A percentile compares a stretch with the other conserved stretches of the same genome.
phyloP scores from a whole-genome alignment of 2,113 vertebrate species.

The Eublepharis macularius region DNA sequence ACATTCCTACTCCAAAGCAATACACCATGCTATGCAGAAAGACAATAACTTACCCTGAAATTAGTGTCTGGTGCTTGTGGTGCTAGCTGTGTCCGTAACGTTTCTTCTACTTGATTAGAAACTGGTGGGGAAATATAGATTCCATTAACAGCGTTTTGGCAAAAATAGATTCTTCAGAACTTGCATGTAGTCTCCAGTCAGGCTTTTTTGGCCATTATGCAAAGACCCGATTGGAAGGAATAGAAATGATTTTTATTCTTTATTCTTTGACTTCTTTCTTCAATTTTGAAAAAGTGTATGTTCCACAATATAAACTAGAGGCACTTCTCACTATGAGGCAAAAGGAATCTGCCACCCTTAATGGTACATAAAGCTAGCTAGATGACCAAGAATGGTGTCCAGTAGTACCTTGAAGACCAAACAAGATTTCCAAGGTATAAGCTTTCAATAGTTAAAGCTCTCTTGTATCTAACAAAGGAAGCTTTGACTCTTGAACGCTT shows the following conservation, averaged over 20 bases:
- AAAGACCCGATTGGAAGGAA: neutral
- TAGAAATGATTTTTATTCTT: neutral
- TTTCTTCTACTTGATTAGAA: constrained; percentile 86
- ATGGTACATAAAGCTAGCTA: too few relatives aligned
- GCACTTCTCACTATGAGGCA: neutral
- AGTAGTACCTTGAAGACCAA: too few relatives aligned
- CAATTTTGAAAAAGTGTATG: neutral
- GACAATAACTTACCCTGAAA: constrained; percentile 83
- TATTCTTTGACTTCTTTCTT: too few relatives aligned
- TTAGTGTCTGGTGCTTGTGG: constrained; percentile 85
- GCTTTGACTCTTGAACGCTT: too few relatives aligned
- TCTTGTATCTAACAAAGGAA: too few relatives aligned
- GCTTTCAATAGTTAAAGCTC: too few relatives aligned
- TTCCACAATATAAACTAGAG: neutral
- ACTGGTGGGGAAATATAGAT: constrained; percentile 78
- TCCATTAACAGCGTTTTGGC: constrained; percentile 73
- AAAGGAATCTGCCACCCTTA: neutral
- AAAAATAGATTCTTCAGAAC: constrained; percentile 62
- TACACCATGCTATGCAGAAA: constrained; percentile 51
- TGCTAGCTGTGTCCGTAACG: constrained; percentile 82
- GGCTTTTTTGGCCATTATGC: neutral
- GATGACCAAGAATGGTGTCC: too few relatives aligned
- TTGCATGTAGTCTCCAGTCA: constrained; percentile 23
- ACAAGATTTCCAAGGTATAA: too few relatives aligned
- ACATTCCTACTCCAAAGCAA: constrained; percentile 53